Evolutionary conservation across 2,888 invertebrate genomes (phyloP), one percentile per base, ranked within the genome.

Genomic region (Caenorhabditis panamensis): DNA sequence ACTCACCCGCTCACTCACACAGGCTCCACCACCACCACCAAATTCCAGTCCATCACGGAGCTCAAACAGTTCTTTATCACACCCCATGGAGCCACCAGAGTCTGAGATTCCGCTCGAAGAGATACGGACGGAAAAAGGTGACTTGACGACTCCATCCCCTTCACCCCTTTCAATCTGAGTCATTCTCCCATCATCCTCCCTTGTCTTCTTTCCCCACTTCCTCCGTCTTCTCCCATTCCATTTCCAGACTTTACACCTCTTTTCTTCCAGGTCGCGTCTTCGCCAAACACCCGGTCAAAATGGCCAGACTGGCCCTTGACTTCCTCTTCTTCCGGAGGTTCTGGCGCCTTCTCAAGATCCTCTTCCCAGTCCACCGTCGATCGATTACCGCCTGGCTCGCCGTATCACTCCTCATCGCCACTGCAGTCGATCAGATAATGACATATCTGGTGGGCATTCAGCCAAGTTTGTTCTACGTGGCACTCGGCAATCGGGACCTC

Each of bases 401-500:
- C 62, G 51, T 89, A 13, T 82, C 89, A 20, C 90, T 92, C 0
- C 87, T 92, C 3, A 18, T 73, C 31, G 37, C 64, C 51, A 66
- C 58, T 0, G 49, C 41, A 0, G 6, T 73, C 49, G 93, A 93
- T 83, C 93, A 93, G 89, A 91, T 92, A 80, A 89, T 93, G 37
- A 92, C 92, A 16, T 93, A 93, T 89, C 91, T 92, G 78, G 92
- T 93, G 53, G 93, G 93, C 4, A 86, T 93, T 36, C 89, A 93
- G 54, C 92, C 93, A 11, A 93, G 93, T 84, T 90, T 92, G 66
- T 93, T 92, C 89, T 93, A 93, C 89, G 91, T 91, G 72, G 92
- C 92, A 4, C 89, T 93, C 53, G 92, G 92, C 2, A 91, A 92
- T 24, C 92, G 83, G 16, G 79, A 90, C 54, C 64, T 75, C n/a